A percentile compares a stretch with the other conserved stretches of the same genome.
phyloP scores from a whole-genome alignment of 2,797 vertebrate species.

The Gymnodraco acuticeps region DNA sequence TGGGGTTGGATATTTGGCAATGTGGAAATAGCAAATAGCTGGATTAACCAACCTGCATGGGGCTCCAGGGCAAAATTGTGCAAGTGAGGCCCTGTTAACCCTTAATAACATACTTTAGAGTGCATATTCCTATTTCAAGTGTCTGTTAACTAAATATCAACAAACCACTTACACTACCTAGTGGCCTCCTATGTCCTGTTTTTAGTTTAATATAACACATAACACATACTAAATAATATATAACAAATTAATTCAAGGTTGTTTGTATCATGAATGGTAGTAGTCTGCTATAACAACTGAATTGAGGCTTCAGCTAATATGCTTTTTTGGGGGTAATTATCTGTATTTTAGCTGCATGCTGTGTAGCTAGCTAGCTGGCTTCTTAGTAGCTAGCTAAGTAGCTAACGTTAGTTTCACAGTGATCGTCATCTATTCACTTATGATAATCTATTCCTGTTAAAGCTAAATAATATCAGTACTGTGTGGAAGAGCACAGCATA shows the following conservation, averaged over 20 bases:
- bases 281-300: background rate
- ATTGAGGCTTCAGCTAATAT: background rate
- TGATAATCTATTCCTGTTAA: background rate
- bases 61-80: background rate
- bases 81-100: background rate
- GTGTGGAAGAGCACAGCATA: background rate
- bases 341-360: background rate
- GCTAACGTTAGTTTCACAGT: background rate
- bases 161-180: background rate
- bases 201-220: background rate
- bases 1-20: background rate
- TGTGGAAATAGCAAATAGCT: background rate
- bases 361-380: background rate
- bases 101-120: background rate
- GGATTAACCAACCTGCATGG: background rate
- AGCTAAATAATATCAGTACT: background rate
- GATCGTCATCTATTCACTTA: too few relatives aligned
- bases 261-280: too few relatives aligned
- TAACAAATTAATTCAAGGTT: too few relatives aligned
- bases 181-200: background rate
- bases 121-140: background rate
- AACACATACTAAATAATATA: background rate
- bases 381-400: background rate
- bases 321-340: background rate
- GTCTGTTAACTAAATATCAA: background rate